These are phyloP conservation scores for Tamias sibiricus DNA, from an alignment of 2,113 vertebrate genomes.

Conservation along the genomic window DNA sequence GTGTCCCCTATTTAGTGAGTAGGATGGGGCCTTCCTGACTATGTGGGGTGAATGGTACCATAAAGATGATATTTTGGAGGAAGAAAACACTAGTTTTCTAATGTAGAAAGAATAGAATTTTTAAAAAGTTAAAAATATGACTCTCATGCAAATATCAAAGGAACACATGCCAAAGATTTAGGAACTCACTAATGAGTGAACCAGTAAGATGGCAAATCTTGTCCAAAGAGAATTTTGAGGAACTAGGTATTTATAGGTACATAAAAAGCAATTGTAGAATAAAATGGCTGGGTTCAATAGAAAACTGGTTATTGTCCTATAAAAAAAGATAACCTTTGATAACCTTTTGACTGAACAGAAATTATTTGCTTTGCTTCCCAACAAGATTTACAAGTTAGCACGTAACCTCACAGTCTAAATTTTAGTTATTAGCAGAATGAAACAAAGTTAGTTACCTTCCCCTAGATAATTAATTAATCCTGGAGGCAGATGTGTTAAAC, in stretches of 20 bases:
- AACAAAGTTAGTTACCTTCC: neutral
- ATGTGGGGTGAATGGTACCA: neutral
- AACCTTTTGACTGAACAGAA: neutral
- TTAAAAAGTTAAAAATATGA: neutral
- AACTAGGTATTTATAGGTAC: neutral
- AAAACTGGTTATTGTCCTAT: neutral
- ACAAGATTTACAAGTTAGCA: neutral
- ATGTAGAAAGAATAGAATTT: conserved; percentile 12
- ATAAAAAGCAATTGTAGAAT: neutral
- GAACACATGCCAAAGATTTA: neutral
- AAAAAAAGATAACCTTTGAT: neutral
- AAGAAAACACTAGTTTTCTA: neutral
- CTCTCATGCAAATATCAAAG: neutral
- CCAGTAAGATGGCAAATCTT: neutral
- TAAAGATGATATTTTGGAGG: neutral
- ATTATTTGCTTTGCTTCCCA: neutral
- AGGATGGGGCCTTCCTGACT: neutral
- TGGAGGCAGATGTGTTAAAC: neutral
- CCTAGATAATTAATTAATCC: neutral
- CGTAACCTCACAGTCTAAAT: neutral
- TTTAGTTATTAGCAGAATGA: neutral
- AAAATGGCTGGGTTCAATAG: neutral
- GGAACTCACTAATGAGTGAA: neutral
- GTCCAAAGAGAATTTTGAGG: conserved; percentile 36
- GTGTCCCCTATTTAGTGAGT: neutral